These are phyloP conservation scores for Pionites leucogaster DNA, from an alignment of 2,113 vertebrate species.

Conservation along the genomic window DNA sequence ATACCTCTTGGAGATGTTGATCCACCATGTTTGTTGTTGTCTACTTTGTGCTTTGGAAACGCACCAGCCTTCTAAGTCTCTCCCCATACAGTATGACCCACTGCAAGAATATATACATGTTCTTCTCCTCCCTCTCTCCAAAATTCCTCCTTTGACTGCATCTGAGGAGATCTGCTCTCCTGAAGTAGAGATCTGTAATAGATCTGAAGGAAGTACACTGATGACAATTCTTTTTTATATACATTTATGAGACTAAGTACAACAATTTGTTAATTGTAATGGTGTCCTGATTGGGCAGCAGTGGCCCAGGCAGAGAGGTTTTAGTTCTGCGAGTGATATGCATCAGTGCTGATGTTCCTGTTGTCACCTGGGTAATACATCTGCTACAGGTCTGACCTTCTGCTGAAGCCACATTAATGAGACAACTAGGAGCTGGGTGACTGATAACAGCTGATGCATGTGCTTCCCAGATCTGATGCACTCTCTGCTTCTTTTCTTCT, in stretches of 20 bases:
- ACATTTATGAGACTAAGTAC: not conserved
- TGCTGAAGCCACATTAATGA: slow-evolving; percentile 42
- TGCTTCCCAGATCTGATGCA: not conserved
- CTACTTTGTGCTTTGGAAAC: not conserved
- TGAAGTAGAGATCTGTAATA: not conserved
- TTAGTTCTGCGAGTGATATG: slow-evolving; percentile 21
- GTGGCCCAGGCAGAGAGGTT: not conserved
- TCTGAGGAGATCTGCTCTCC: not conserved
- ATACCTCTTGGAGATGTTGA: not conserved
- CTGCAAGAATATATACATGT: fast-evolving
- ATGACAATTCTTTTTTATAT: not conserved
- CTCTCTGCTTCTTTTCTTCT: slow-evolving; percentile 14
- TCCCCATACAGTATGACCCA: not conserved
- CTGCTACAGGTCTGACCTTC: slow-evolving; percentile 38
- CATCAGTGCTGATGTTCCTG: slow-evolving; percentile 21
- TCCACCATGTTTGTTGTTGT: fast-evolving
- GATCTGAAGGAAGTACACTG: not conserved
- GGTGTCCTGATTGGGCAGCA: not conserved
- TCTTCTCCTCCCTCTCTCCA: not conserved
- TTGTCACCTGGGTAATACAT: slow-evolving; percentile 6
- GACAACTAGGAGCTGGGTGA: slow-evolving; percentile 5
- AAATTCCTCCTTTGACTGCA: not conserved
- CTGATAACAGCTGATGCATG: not conserved
- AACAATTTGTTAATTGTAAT: not conserved
- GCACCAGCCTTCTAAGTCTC: not conserved